A percentile compares a stretch with the other conserved stretches of the same genome.
Conservation (phyloP, 2,888 invertebrate genomes). For the Crocallis elinguaria region DNA sequence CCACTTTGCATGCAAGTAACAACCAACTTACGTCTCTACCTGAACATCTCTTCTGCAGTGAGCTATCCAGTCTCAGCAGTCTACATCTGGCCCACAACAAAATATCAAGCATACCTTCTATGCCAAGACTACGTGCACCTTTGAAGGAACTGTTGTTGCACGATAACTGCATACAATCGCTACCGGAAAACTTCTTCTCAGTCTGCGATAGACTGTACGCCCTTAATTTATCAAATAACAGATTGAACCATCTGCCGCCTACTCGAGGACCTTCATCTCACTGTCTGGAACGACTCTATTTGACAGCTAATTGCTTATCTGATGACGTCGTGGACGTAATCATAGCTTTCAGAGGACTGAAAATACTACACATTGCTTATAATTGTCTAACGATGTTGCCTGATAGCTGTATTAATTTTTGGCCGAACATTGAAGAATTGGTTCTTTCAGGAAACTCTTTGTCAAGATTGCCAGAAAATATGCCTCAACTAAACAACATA, state of each 20-base stretch:
- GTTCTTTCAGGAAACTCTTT: slow-evolving; percentile 93
- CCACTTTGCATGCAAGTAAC: slow-evolving; percentile 90
- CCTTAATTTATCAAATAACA: slow-evolving; percentile 92
- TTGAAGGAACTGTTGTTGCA: slow-evolving; percentile 90
- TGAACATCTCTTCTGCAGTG: slow-evolving; percentile 90
- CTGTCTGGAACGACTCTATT: slow-evolving; percentile 87
- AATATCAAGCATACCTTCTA: slow-evolving; percentile 89
- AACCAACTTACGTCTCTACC: slow-evolving; percentile 89
- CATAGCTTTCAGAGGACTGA: slow-evolving; percentile 86
- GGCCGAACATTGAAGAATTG: slow-evolving; percentile 92
- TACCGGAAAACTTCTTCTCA: slow-evolving; percentile 91
- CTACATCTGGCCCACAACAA: slow-evolving; percentile 92
- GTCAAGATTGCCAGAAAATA: slow-evolving; percentile 89
- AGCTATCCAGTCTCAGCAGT: slow-evolving; percentile 89
- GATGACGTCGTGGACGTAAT: slow-evolving; percentile 88
- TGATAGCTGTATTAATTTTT: slow-evolving; percentile 89
- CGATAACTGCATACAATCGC: slow-evolving; percentile 89
- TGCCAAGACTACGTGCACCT: slow-evolving; percentile 86
- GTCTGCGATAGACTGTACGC: slow-evolving; percentile 87
- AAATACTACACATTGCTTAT: slow-evolving; percentile 90
- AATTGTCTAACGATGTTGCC: slow-evolving; percentile 90
- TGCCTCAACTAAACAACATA: slow-evolving; percentile 89
- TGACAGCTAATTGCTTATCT: slow-evolving; percentile 91
- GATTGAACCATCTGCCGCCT: slow-evolving; percentile 88
- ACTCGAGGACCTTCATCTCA: slow-evolving; percentile 86